phyloP scores from a whole-genome alignment of 2,113 vertebrate species.

The Bos javanicus region DNA sequence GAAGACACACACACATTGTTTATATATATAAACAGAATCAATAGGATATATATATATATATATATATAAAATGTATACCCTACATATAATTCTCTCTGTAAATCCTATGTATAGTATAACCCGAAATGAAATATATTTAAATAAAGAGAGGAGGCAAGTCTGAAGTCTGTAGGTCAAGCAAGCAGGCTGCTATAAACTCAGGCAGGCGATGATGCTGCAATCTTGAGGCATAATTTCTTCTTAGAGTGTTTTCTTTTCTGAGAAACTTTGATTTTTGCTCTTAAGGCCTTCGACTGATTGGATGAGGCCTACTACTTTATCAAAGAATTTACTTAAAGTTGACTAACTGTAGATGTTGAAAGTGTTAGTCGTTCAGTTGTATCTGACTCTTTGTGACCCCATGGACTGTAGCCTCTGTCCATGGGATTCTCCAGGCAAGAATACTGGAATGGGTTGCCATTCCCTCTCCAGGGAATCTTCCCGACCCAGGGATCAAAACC shows the following conservation, averaged over 20 bases:
- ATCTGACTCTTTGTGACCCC: background rate
- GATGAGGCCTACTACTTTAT: background rate
- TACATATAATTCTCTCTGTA: background rate
- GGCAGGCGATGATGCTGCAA: background rate
- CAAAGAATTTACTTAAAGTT: background rate
- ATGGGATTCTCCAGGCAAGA: background rate
- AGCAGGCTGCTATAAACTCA: background rate
- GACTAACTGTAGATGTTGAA: background rate
- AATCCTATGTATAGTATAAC: background rate
- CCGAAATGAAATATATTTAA: background rate
- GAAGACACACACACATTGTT: background rate
- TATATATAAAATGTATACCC: background rate
- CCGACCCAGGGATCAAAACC: background rate
- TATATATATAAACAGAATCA: background rate
- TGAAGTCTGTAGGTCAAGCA: background rate
- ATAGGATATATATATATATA: background rate
- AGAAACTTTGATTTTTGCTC: background rate
- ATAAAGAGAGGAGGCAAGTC: background rate
- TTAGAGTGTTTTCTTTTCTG: background rate
- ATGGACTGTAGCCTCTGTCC: background rate
- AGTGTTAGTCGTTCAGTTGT: background rate
- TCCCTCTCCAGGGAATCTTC: background rate
- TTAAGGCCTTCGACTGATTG: background rate
- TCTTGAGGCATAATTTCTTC: background rate
- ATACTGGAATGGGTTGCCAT: background rate